Evolutionary conservation across 1,140 invertebrate species (phyloP).

Genomic region (Caenorhabditis tropicalis): DNA sequence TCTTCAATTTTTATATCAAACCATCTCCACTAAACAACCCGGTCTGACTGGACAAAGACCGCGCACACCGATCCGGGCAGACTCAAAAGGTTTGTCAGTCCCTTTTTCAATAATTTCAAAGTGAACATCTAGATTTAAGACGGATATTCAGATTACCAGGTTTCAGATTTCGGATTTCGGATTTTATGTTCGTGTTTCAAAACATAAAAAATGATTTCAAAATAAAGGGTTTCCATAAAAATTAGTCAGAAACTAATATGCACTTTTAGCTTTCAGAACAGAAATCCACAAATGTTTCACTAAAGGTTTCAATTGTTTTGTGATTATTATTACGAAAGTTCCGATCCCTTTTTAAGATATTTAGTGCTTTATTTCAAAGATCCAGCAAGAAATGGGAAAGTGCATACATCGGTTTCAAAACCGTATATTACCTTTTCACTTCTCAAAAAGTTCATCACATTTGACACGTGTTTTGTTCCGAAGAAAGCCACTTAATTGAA

Average conservation of each 20-base stretch:
- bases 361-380: too few relatives aligned
- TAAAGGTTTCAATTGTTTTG: conserved; percentile 3
- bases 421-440: too few relatives aligned
- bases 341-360: too few relatives aligned
- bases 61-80: too few relatives aligned
- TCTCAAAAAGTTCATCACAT: too few relatives aligned
- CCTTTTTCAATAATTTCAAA: background rate
- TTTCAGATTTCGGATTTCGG: background rate
- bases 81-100: too few relatives aligned
- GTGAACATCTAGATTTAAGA: background rate
- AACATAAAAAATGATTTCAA: background rate
- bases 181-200: background rate
- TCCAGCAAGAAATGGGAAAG: too few relatives aligned
- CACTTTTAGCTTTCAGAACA: background rate
- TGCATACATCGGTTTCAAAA: too few relatives aligned
- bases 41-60: too few relatives aligned
- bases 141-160: too few relatives aligned
- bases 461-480: background rate
- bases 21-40: too few relatives aligned
- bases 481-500: background rate
- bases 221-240: background rate
- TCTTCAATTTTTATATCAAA: too few relatives aligned
- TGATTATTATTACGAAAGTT: background rate
- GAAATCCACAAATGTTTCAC: conserved; percentile 6
- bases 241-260: background rate